Base-by-base conservation (phyloP, 2,113 vertebrate species). In the Coregonus clupeaformis region DNA sequence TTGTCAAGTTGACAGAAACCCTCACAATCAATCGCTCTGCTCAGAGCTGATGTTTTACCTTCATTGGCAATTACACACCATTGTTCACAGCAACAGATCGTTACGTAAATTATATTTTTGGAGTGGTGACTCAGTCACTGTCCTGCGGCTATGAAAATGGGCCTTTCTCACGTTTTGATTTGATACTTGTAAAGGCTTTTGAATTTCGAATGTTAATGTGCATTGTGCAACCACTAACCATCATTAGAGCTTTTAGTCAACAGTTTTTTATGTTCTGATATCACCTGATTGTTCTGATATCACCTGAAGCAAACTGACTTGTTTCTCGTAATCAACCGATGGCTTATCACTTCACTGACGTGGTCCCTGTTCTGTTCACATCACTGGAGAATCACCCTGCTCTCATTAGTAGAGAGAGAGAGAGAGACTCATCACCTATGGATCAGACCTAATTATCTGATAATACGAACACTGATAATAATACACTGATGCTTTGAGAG, bases 71-170 rank as follows among this genome's bases (percentile, higher is more conserved):
- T 77, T 84, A 76, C 68, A 72, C 68, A 57, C 27, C 62, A 59
- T 73, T 77, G 77, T 72, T 77, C 64, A 7, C 72, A 78, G 76
- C 82, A 82, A 80, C 84, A 87, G 81, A 83, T 84, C 88, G 80
- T 22, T 29, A 29, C 14, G 68, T 3, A 70, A 45, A 80, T 73
- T 25, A 77, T 73, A 68, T 22, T 67, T 62, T 30, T 69, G 49
- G 14, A 11, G 49, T 67, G 67, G 72, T 79, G 79, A 30, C 79
- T 83, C 59, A 67, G 77, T 74, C 78, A 74, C 72, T 76, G 7
- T 4, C 36, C 79, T 25, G 55, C 62, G 69, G 80, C 69, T 57
- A 74, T 65, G 45, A 69, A 7, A 60, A 29, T 73, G 45, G 49
- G 16, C 5, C 16, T 52, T 52, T 52, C 49, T 16, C 49, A 14